Evolutionary conservation across 2,797 vertebrate genomes (phyloP).

Genomic region (Cossypha polioptera): DNA sequence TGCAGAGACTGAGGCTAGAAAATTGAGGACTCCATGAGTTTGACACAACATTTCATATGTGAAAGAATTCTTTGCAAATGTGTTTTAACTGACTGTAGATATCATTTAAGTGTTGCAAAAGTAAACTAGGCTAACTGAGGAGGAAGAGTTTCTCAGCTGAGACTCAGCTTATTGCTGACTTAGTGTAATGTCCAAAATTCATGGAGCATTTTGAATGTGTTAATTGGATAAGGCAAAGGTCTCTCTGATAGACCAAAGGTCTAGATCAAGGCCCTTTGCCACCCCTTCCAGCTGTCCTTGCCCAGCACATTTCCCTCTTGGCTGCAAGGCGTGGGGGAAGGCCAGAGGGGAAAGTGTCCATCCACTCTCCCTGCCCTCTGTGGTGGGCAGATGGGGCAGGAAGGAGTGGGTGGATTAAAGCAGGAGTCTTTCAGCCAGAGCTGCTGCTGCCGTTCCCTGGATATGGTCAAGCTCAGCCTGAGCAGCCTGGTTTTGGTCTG

Average conservation of each 20-base stretch:
- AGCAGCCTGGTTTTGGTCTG: background rate
- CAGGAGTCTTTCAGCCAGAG: background rate
- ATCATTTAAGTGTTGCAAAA: background rate
- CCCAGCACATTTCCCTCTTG: background rate
- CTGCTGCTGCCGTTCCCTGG: background rate
- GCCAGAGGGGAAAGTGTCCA: background rate
- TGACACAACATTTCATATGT: background rate
- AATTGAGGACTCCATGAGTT: background rate
- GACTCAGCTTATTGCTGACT: background rate
- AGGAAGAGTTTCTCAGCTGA: background rate
- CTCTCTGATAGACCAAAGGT: background rate
- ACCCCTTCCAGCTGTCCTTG: background rate
- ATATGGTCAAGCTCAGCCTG: background rate
- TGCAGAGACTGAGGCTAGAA: background rate
- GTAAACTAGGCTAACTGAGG: background rate
- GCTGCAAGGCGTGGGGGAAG: accelerated
- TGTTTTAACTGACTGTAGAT: background rate
- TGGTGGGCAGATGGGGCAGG: background rate
- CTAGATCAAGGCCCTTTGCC: background rate
- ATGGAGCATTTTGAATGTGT: background rate
- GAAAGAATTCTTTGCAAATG: background rate
- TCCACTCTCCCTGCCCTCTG: background rate
- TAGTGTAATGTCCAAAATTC: background rate
- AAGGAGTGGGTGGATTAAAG: background rate
- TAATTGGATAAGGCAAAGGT: background rate